phyloP scores from a whole-genome alignment of 2,797 vertebrate genomes.

The Momotus momota region DNA sequence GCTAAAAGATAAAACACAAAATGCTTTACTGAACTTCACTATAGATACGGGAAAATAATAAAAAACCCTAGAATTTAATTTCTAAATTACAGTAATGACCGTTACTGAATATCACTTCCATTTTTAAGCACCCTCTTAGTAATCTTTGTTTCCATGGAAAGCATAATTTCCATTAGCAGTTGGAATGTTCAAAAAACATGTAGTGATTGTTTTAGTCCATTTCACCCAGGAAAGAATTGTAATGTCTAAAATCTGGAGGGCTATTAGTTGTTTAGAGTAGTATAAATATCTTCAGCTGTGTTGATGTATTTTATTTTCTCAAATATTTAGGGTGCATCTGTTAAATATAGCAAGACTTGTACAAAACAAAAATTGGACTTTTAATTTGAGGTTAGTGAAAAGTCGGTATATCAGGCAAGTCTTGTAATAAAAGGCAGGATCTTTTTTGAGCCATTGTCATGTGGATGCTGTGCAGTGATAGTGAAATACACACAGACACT shows the following conservation, averaged over 20 bases:
- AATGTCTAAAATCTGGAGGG: constrained; percentile 17
- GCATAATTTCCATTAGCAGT: constrained; percentile 29
- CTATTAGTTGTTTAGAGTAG: not conserved
- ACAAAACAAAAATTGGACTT: not conserved
- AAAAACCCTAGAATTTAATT: constrained; percentile 10
- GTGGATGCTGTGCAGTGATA: not conserved
- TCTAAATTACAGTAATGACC: not conserved
- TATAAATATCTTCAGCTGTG: not conserved
- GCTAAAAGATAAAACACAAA: not conserved
- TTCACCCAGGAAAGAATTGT: constrained; percentile 29
- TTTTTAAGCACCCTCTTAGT: constrained; percentile 38
- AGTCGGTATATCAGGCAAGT: not conserved
- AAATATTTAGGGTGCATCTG: not conserved
- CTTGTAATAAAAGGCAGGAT: not conserved
- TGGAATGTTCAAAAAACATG: constrained; percentile 20
- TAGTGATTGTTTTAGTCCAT: constrained; percentile 41
- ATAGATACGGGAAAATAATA: not conserved
- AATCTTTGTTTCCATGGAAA: constrained; percentile 66
- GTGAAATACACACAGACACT: constrained; percentile 8
- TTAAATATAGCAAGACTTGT: not conserved
- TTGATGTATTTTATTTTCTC: not conserved
- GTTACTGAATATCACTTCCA: constrained; percentile 8
- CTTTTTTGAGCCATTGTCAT: constrained; percentile 28
- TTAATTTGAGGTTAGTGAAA: not conserved
- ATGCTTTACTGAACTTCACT: constrained; percentile 11